These are phyloP conservation scores for Gorsachius goisagi DNA, from an alignment of 2,113 vertebrate genomes.

Conservation along the genomic window DNA sequence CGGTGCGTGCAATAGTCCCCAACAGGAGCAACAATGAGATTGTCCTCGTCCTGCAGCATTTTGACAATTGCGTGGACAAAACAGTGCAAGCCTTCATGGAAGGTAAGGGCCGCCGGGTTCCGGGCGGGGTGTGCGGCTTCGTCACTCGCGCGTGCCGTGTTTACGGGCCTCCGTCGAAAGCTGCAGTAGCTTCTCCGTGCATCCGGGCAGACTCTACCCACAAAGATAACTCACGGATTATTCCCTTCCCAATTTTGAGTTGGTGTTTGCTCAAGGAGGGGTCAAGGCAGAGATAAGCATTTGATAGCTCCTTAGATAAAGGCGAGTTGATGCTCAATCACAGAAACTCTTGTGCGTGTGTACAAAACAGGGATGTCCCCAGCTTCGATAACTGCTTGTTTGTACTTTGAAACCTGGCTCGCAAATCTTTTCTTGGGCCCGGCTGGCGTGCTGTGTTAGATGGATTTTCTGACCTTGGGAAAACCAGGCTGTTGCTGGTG, in stretches of 20 bases:
- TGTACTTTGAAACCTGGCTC: background rate
- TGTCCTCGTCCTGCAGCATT: constrained; percentile 92
- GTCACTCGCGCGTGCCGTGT: accelerated
- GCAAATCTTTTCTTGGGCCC: background rate
- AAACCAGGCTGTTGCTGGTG: background rate
- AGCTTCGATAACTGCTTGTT: background rate
- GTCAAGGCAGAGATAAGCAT: background rate
- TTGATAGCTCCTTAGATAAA: background rate
- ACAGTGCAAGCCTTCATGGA: constrained; percentile 95
- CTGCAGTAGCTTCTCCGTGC: background rate
- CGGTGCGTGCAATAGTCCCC: constrained; percentile 91
- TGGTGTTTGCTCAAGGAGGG: background rate
- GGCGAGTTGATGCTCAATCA: background rate
- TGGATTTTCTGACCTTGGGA: background rate
- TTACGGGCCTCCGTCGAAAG: background rate
- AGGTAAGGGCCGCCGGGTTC: constrained; percentile 74
- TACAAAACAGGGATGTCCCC: background rate
- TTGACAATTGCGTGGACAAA: constrained; percentile 92
- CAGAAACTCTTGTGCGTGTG: background rate
- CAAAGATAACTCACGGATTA: background rate
- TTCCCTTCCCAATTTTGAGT: background rate
- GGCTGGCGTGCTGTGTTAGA: background rate
- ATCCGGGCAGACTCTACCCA: background rate
- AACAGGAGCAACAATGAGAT: constrained; percentile 99
- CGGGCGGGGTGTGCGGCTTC: background rate